phyloP scores from a whole-genome alignment of 2,113 vertebrate genomes.

The Corythornis madagascariensis region DNA sequence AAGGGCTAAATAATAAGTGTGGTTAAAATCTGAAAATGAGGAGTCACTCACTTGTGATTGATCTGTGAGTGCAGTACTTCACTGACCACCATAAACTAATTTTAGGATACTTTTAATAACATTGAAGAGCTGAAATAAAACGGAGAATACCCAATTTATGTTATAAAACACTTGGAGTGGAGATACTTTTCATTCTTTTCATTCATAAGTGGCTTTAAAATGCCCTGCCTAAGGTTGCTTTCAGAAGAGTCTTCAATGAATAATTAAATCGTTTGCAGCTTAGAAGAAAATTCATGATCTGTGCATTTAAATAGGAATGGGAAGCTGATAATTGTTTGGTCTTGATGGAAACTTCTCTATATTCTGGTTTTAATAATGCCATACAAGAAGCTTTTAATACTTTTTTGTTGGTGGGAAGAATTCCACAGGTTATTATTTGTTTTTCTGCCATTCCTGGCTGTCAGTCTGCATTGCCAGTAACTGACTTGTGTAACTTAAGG shows the following conservation, averaged over 20 bases:
- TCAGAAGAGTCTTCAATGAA: not conserved
- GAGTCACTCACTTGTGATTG: not conserved
- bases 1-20: not conserved
- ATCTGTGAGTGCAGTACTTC: not conserved
- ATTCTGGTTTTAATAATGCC: not conserved
- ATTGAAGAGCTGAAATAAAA: not conserved
- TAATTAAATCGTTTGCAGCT: not conserved
- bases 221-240: not conserved
- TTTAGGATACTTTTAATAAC: not conserved
- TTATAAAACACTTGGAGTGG: not conserved
- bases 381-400: not conserved
- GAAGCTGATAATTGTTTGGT: not conserved
- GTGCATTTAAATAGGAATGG: not conserved
- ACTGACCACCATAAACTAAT: not conserved
- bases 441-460: not conserved
- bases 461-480: not conserved
- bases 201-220: not conserved
- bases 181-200: not conserved
- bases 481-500: not conserved
- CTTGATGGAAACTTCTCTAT: not conserved
- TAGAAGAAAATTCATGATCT: not conserved
- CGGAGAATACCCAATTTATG: not conserved
- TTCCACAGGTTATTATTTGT: not conserved
- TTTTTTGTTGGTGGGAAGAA: not conserved
- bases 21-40: not conserved